Conservation (phyloP, 2,888 invertebrate genomes). For the Eurytoma adleriae region DNA sequence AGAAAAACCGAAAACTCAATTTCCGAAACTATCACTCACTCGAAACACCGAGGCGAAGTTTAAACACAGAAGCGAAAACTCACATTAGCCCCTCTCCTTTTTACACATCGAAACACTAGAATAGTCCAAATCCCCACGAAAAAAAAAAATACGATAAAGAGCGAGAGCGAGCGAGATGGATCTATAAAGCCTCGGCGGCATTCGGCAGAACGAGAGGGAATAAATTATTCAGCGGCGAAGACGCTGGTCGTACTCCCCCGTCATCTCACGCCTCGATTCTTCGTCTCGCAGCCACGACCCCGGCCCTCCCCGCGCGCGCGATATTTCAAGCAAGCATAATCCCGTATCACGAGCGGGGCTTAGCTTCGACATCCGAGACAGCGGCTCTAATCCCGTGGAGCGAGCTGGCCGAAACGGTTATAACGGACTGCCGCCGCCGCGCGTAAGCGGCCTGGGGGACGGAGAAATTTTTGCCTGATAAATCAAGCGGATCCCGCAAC, state of each 20-base stretch:
- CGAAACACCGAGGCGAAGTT: too few relatives aligned
- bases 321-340: slow-evolving; percentile 72
- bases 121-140: background rate
- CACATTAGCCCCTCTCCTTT: background rate
- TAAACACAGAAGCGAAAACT: background rate
- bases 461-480: slow-evolving; percentile 39
- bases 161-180: background rate
- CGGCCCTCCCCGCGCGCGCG: slow-evolving; percentile 46
- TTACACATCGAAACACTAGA: background rate
- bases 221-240: slow-evolving; percentile 24
- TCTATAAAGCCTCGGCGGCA: too few relatives aligned
- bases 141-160: background rate
- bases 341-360: slow-evolving; percentile 72
- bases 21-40: too few relatives aligned
- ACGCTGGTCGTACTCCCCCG: background rate
- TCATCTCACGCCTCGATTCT: slow-evolving; percentile 47
- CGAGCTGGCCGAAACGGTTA: background rate
- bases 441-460: background rate
- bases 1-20: too few relatives aligned
- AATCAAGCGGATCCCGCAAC: slow-evolving; percentile 29
- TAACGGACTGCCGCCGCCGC: background rate
- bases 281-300: slow-evolving; percentile 13
- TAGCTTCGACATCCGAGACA: slow-evolving; percentile 69
- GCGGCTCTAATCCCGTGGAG: slow-evolving; percentile 64
- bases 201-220: background rate